These are phyloP conservation scores for Ailuropoda melanoleuca DNA, from an alignment of 2,113 vertebrate species.

Conservation along the genomic window DNA sequence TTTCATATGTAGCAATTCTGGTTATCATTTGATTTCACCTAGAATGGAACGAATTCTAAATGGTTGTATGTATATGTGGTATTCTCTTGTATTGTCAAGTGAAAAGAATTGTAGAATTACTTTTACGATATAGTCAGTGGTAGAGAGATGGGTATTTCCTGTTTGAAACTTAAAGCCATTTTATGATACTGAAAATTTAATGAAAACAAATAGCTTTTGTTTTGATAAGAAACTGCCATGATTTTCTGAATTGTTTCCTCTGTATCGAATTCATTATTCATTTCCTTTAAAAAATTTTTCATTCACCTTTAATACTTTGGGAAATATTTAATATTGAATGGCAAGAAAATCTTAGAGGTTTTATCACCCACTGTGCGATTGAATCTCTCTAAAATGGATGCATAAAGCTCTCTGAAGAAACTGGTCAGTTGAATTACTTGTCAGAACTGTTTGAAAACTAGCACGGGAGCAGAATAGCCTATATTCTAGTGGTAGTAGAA, in stretches of 20 bases:
- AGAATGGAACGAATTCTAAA: not conserved
- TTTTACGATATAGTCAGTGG: not conserved
- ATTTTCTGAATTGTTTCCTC: slow-evolving; percentile 24
- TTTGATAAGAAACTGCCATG: not conserved
- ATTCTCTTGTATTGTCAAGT: not conserved
- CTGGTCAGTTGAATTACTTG: not conserved
- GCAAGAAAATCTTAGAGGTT: not conserved
- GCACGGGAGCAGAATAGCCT: not conserved
- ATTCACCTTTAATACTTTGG: not conserved
- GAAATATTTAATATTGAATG: not conserved
- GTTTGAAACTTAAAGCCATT: not conserved
- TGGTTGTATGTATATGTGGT: not conserved
- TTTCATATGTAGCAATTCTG: not conserved
- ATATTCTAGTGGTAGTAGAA: not conserved
- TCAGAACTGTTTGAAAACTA: not conserved
- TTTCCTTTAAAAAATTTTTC: not conserved
- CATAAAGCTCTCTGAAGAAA: not conserved
- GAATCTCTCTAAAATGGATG: not conserved
- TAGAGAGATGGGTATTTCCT: not conserved
- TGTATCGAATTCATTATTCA: not conserved
- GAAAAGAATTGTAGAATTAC: not conserved
- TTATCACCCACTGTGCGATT: not conserved
- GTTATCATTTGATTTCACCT: not conserved
- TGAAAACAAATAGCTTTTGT: not conserved
- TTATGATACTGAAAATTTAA: not conserved